These are phyloP conservation scores for Brachirus orientalis DNA, from an alignment of 2,113 vertebrate genomes.

Conservation along the genomic window DNA sequence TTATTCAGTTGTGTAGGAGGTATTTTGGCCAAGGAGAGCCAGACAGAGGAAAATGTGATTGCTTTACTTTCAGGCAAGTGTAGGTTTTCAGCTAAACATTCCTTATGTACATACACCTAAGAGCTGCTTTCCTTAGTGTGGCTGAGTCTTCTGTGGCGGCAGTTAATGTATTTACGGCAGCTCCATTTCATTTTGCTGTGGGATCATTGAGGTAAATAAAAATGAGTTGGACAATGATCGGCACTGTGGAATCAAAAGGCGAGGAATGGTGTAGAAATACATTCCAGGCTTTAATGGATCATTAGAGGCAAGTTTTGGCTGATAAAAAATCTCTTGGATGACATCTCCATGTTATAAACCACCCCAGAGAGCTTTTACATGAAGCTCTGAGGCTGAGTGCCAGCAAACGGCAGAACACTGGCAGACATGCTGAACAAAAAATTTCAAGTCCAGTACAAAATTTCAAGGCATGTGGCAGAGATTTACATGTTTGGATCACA, in stretches of 20 bases:
- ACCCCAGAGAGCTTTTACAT: slow-evolving; percentile 50
- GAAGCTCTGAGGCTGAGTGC: slow-evolving; percentile 39
- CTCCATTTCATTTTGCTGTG: background rate
- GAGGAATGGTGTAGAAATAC: slow-evolving; percentile 28
- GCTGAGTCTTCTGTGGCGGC: slow-evolving; percentile 5
- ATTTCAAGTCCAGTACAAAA: slow-evolving; percentile 36
- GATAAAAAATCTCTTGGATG: slow-evolving; percentile 53
- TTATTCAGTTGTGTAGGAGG: slow-evolving; percentile 79
- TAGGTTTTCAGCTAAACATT: slow-evolving; percentile 39
- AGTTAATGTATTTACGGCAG: background rate
- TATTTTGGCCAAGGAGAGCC: slow-evolving; percentile 61
- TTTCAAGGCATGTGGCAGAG: slow-evolving; percentile 17
- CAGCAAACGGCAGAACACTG: slow-evolving; percentile 43
- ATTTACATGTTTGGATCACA: too few species aligned
- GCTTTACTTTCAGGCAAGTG: slow-evolving; percentile 47
- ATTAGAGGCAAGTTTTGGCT: slow-evolving; percentile 58
- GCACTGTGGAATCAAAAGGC: slow-evolving; percentile 13
- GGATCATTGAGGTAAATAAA: slow-evolving; percentile 23
- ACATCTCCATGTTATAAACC: slow-evolving; percentile 46
- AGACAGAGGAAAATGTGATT: slow-evolving; percentile 47
- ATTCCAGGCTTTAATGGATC: slow-evolving; percentile 48
- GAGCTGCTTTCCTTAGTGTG: slow-evolving; percentile 14
- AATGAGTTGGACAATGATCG: slow-evolving; percentile 13
- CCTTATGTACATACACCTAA: slow-evolving; percentile 28
- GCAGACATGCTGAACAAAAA: slow-evolving; percentile 35